Evolutionary conservation across 2,113 vertebrate species (phyloP), one percentile per base, ranked within the genome.

Genomic region (Oreochromis tanganicae): DNA sequence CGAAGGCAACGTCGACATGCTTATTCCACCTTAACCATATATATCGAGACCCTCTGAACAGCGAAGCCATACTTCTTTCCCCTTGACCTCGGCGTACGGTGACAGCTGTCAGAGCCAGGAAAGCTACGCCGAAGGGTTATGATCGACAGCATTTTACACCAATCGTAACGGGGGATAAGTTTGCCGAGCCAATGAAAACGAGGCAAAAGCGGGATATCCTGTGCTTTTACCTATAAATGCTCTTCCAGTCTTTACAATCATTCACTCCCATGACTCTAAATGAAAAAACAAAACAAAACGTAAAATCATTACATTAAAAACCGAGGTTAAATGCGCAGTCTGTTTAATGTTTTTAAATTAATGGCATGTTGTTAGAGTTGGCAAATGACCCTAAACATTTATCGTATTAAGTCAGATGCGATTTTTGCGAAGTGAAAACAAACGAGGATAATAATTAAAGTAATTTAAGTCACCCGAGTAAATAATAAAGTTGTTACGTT

Each of bases 1-100:
- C 97, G 16, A 91, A 82, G 13, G 89, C 71, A 73, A 90, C 78
- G 90, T 80, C 80, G 93, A 93, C 96, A 96, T 95, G 92, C 50
- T 95, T 96, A 41, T 80, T 94, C 90, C 95, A 96, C 88, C 92
- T 90, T 85, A 91, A 89, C 82, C 93, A 93, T 81, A 95, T 46
- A 90, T 90, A 90, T 83, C 92, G 87, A 89, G 95, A 96, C 71
- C 92, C 93, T 93, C 96, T 96, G 54, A 96, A 94, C 84, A 97
- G 75, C 68, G 96, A 96, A 84, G 97, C 96, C 97, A 97, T 96
- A 91, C 93, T 95, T 90, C n/a, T 91, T 43, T 90, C 91, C 83
- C 61, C 92, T 92, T 95, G 94, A 95, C 94, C 94, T 95, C 91
- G 8, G 75, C 85, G 78, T 66, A 71, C 90, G 54, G 88, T 92